A percentile compares a stretch with the other conserved stretches of the same genome.
phyloP scores from a whole-genome alignment of 1,140 invertebrate species.

The Drosophila funebris region DNA sequence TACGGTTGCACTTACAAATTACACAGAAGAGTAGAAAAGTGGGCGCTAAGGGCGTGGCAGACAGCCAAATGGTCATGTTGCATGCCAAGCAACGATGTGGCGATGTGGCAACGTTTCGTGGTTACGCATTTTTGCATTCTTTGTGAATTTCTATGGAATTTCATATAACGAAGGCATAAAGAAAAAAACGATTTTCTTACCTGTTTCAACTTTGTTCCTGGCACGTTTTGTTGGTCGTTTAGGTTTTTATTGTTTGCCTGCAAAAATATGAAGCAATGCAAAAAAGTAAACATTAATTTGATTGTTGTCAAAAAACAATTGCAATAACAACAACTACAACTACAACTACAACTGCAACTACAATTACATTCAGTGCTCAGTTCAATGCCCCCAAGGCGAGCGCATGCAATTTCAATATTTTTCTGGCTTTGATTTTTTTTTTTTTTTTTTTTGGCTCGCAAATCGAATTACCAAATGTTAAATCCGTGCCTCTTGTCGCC shows the following conservation, averaged over 20 bases:
- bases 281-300: conserved; percentile 32
- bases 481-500: conserved; percentile 30
- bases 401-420: conserved; percentile 44
- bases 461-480: conserved; percentile 73
- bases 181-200: conserved; percentile 30
- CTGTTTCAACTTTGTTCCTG: conserved; percentile 61
- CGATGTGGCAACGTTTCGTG: conserved; percentile 9
- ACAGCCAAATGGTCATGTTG: conserved; percentile 6
- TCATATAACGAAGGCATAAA: background rate
- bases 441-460: conserved; percentile 47
- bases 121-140: conserved; percentile 74
- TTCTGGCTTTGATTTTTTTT: no score
- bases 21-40: conserved; percentile 10
- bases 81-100: conserved; percentile 45
- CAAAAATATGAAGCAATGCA: conserved; percentile 41
- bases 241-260: conserved; percentile 35
- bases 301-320: conserved; percentile 43
- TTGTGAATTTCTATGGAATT: conserved; percentile 50
- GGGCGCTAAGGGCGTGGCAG: conserved; percentile 18
- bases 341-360: conserved; percentile 1
- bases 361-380: no score
- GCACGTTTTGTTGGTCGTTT: conserved; percentile 44
- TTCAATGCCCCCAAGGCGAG: conserved; percentile 61
- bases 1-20: conserved; percentile 26
- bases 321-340: background rate